Percentiles rank a stretch among this genome's conserved stretches.
Conservation (phyloP, 1,140 invertebrate species). For the Drosophila mojavensis region DNA sequence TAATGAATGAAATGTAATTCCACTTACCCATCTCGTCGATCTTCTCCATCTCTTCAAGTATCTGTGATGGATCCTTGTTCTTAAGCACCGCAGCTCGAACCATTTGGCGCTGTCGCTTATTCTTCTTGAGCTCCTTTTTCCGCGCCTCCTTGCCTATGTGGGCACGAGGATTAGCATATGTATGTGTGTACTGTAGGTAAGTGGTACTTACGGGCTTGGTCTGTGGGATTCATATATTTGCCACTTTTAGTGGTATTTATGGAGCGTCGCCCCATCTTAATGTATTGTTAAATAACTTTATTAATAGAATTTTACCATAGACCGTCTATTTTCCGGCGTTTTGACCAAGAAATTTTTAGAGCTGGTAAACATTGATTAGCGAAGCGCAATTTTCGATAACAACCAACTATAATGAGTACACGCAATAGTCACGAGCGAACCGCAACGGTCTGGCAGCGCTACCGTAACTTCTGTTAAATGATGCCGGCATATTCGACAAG, state of each 20-base stretch:
- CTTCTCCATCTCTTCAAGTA: conserved; percentile 97
- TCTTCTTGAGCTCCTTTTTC: conserved; percentile 99
- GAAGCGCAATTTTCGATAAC: conserved; percentile 2
- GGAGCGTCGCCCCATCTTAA: conserved; percentile 95
- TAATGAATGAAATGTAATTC: not conserved
- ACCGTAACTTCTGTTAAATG: not conserved
- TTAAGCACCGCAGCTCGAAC: conserved; percentile 98
- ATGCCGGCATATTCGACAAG: conserved; percentile 19
- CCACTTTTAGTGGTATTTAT: conserved; percentile 99
- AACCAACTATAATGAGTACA: not conserved
- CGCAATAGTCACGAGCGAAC: not conserved
- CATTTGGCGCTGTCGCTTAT: conserved; percentile 97
- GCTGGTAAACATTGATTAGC: conserved; percentile 2
- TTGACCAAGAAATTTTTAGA: conserved; percentile 10
- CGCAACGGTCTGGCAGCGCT: conserved; percentile 4
- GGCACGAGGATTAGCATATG: conserved; percentile 6
- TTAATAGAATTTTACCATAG: not conserved
- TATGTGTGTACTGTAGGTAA: not conserved
- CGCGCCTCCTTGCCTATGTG: conserved; percentile 96
- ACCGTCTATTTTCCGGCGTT: conserved; percentile 11
- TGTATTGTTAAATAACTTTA: conserved; percentile 7
- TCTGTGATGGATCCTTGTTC: conserved; percentile 97
- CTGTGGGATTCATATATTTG: conserved; percentile 99
- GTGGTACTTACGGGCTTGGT: conserved; percentile 96
- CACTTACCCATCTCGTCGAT: conserved; percentile 97